Conservation (phyloP, 2,113 vertebrate genomes). For the Typhlomys cinereus region DNA sequence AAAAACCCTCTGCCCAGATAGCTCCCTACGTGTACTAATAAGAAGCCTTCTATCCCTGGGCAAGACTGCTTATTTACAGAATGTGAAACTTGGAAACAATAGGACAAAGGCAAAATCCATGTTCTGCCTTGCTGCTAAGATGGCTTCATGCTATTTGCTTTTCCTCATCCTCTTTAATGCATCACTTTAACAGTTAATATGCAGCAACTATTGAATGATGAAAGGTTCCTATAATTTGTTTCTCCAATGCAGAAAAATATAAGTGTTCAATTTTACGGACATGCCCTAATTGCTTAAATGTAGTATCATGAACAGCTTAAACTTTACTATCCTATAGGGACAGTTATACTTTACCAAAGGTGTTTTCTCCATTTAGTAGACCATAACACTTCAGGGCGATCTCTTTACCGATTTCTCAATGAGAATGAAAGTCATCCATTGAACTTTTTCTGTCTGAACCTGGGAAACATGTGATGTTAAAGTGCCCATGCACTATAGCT, state of each 20-base stretch:
- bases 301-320: neutral
- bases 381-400: neutral
- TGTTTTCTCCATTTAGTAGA: neutral
- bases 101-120: neutral
- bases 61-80: neutral
- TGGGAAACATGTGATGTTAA: neutral
- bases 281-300: neutral
- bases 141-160: neutral
- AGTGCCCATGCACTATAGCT: neutral
- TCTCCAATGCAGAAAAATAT: neutral
- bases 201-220: neutral
- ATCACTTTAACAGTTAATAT: neutral
- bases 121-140: neutral
- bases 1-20: neutral
- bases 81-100: constrained; percentile 52
- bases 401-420: neutral
- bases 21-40: neutral
- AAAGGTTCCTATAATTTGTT: neutral
- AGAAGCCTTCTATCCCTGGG: neutral
- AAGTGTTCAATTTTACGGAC: neutral
- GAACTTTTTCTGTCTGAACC: neutral
- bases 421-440: neutral
- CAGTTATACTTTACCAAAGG: neutral
- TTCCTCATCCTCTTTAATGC: neutral
- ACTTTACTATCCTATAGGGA: neutral